Evolutionary conservation across 2,888 invertebrate genomes (phyloP).

Genomic region (Muscina levida): DNA sequence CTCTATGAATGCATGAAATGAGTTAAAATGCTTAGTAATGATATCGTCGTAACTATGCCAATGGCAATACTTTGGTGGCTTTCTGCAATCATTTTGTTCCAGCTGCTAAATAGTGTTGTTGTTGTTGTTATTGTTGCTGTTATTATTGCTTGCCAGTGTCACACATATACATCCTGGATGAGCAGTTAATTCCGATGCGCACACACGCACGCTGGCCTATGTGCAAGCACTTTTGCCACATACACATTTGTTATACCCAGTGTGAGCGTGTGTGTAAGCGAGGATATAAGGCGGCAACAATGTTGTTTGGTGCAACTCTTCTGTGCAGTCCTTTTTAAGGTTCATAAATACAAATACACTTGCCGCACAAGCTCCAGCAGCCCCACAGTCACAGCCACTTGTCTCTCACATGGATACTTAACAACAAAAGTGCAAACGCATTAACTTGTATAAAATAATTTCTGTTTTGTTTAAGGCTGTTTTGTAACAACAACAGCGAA

Average conservation of each 20-base stretch:
- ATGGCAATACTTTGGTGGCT: slow-evolving; percentile 34
- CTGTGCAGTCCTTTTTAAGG: slow-evolving; percentile 20
- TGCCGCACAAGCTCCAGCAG: background rate
- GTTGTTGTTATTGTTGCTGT: background rate
- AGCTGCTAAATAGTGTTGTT: slow-evolving; percentile 15
- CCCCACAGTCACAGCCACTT: background rate
- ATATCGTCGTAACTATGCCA: slow-evolving; percentile 46
- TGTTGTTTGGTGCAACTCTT: slow-evolving; percentile 17
- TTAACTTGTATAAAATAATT: slow-evolving; percentile 48
- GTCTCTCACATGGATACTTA: background rate
- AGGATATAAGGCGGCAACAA: slow-evolving; percentile 7
- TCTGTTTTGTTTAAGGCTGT: slow-evolving; percentile 43
- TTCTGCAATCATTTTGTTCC: slow-evolving; percentile 15
- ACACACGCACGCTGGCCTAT: background rate
- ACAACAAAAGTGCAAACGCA: slow-evolving; percentile 44
- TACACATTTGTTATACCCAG: slow-evolving; percentile 11
- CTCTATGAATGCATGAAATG: slow-evolving; percentile 8
- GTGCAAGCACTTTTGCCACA: no score
- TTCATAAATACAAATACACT: background rate
- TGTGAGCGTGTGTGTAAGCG: background rate
- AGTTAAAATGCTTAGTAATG: slow-evolving; percentile 29
- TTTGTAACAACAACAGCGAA: slow-evolving; percentile 22
- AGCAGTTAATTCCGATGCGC: background rate
- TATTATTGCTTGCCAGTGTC: no score
- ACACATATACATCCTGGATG: background rate